A percentile compares a stretch with the other conserved stretches of the same genome.
phyloP scores from a whole-genome alignment of 64 coral and sea anemone genomes.

The Pocillopora verrucosa region DNA sequence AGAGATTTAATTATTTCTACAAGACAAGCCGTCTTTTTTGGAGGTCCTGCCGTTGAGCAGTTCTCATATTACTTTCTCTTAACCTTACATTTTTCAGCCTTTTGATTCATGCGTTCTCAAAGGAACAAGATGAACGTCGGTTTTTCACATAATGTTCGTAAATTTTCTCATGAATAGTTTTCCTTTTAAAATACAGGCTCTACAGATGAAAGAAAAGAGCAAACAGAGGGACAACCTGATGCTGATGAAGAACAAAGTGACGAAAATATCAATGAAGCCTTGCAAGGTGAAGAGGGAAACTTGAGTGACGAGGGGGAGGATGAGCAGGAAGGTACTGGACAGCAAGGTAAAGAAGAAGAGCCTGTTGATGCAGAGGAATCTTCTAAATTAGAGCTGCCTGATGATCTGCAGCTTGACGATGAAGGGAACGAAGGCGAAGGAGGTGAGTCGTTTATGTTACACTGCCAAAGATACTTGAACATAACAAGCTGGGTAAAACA shows the following conservation, averaged over 20 bases:
- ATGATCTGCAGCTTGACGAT: slow-evolving; percentile 69
- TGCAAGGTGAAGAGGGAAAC: slow-evolving; percentile 70
- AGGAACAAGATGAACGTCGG: background rate
- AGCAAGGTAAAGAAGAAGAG: slow-evolving; percentile 25
- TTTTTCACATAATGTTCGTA: background rate
- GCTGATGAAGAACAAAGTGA: slow-evolving; percentile 62
- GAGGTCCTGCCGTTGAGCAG: too few species aligned
- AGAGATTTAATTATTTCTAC: too few species aligned
- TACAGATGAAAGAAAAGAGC: slow-evolving; percentile 77
- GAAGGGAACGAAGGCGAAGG: slow-evolving; percentile 25
- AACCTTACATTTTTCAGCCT: too few species aligned
- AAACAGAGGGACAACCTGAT: slow-evolving; percentile 19
- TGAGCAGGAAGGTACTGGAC: slow-evolving; percentile 9
- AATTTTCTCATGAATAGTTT: background rate
- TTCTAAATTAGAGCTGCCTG: slow-evolving; percentile 52
- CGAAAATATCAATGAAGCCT: slow-evolving; percentile 40
- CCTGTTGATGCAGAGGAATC: slow-evolving; percentile 39
- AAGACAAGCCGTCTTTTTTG: too few species aligned
- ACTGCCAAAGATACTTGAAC: background rate
- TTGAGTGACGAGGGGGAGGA: slow-evolving; percentile 49
- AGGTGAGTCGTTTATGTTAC: background rate
- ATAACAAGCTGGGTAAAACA: too few species aligned
- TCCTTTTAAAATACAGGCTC: slow-evolving; percentile 35
- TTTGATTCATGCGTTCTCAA: background rate
- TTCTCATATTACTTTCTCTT: too few species aligned